phyloP scores from a whole-genome alignment of 2,113 vertebrate genomes.

The Cinclus cinclus region DNA sequence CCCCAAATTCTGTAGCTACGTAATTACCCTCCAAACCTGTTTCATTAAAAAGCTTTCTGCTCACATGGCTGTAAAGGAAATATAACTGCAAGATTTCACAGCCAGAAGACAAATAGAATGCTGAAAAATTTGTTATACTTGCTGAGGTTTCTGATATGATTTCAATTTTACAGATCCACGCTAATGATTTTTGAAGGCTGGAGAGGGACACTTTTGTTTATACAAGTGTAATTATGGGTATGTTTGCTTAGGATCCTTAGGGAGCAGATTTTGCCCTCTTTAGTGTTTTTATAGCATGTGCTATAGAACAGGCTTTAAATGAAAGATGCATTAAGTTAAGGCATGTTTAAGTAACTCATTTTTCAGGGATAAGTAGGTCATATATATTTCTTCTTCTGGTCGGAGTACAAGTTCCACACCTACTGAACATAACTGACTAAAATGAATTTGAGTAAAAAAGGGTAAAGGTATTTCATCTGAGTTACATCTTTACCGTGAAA shows the following conservation, averaged over 20 bases:
- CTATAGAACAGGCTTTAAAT: not conserved
- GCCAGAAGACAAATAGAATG: not conserved
- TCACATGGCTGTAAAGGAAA: not conserved
- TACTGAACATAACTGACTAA: not conserved
- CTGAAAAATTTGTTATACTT: not conserved
- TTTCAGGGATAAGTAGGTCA: not conserved
- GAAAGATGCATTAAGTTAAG: not conserved
- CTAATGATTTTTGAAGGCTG: conserved; percentile 50
- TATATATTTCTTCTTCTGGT: not conserved
- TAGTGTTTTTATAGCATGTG: not conserved
- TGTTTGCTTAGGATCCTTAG: conserved; percentile 3
- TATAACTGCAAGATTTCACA: not conserved
- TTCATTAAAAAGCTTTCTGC: conserved; percentile 17
- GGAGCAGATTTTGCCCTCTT: conserved; percentile 21
- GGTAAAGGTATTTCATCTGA: not conserved
- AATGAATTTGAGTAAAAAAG: not conserved
- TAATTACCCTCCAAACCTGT: conserved; percentile 4
- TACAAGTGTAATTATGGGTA: conserved; percentile 19
- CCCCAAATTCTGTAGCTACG: not conserved
- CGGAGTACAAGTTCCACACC: not conserved
- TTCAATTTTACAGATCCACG: not conserved
- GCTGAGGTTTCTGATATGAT: conserved; percentile 8
- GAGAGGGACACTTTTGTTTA: conserved; percentile 39
- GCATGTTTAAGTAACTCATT: not conserved
- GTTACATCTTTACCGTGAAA: not conserved